Conservation (phyloP, 2,113 vertebrate genomes). For the Heterotis niloticus region DNA sequence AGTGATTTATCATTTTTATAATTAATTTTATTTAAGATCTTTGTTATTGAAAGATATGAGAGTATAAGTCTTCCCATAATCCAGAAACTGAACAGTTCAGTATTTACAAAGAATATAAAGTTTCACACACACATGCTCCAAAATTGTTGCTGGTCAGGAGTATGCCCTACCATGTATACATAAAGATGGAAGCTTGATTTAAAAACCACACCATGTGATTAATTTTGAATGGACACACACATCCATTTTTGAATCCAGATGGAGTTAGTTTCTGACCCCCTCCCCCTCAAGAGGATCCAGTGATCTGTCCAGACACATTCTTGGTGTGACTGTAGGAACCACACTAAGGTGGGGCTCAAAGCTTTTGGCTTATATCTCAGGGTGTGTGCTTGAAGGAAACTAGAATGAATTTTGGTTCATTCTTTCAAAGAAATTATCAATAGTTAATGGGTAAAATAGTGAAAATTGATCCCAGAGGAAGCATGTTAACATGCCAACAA, state of each 20-base stretch:
- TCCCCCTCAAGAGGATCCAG: not conserved
- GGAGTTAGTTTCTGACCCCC: not conserved
- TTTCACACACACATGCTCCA: too few relatives aligned
- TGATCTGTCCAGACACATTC: not conserved
- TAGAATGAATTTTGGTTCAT: not conserved
- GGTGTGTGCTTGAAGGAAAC: not conserved
- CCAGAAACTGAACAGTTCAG: too few relatives aligned
- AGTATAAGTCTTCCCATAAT: too few relatives aligned
- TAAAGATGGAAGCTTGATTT: not conserved
- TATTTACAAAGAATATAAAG: too few relatives aligned
- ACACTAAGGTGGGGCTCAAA: not conserved
- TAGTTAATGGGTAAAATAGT: too few relatives aligned
- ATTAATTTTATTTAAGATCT: too few relatives aligned
- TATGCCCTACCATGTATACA: not conserved
- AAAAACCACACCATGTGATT: not conserved
- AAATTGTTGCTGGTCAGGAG: too few relatives aligned
- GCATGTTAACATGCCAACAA: too few relatives aligned
- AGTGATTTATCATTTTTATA: too few relatives aligned
- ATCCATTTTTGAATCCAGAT: slow-evolving; percentile 2
- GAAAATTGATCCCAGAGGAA: too few relatives aligned
- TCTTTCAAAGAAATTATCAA: not conserved
- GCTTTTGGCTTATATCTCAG: not conserved
- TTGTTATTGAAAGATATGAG: too few relatives aligned
- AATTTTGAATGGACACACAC: not conserved
- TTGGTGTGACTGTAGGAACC: not conserved